A percentile compares a stretch with the other conserved stretches of the same genome.
Evolutionary conservation across 2,113 vertebrate species (phyloP).

Genomic region (Diglossa brunneiventris): DNA sequence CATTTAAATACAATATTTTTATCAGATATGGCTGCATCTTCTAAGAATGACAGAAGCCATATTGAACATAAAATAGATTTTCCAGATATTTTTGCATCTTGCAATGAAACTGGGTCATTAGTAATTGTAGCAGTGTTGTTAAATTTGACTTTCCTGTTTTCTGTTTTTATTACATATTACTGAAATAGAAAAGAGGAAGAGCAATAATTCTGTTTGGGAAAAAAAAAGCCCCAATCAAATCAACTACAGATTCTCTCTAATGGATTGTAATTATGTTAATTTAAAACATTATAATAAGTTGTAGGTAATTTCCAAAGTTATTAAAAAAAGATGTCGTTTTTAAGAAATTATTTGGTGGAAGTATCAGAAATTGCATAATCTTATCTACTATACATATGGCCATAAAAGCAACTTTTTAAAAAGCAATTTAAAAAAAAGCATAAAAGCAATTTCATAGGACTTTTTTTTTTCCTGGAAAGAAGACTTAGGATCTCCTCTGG

Average conservation of each 20-base stretch:
- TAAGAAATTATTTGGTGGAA: neutral
- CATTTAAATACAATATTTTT: neutral
- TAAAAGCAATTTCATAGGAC: neutral
- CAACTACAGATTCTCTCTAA: neutral
- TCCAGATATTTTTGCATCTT: neutral
- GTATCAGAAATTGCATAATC: neutral
- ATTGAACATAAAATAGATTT: neutral
- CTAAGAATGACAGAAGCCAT: neutral
- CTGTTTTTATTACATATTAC: neutral
- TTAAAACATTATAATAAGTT: neutral
- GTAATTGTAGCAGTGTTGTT: neutral
- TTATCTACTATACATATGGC: neutral
- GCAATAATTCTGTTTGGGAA: neutral
- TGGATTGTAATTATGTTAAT: neutral
- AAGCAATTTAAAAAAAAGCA: neutral
- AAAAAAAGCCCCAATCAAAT: neutral
- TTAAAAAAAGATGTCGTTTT: neutral
- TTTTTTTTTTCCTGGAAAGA: neutral
- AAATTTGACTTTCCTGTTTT: neutral
- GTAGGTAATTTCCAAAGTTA: neutral
- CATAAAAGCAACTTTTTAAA: neutral
- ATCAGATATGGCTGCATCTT: neutral
- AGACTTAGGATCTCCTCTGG: neutral
- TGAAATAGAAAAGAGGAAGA: neutral
- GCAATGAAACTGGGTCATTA: neutral